Percentiles rank a stretch among this genome's conserved stretches.
These are phyloP conservation scores for Desoria tigrina DNA, from an alignment of 2,888 invertebrate species.

Conservation along the genomic window DNA sequence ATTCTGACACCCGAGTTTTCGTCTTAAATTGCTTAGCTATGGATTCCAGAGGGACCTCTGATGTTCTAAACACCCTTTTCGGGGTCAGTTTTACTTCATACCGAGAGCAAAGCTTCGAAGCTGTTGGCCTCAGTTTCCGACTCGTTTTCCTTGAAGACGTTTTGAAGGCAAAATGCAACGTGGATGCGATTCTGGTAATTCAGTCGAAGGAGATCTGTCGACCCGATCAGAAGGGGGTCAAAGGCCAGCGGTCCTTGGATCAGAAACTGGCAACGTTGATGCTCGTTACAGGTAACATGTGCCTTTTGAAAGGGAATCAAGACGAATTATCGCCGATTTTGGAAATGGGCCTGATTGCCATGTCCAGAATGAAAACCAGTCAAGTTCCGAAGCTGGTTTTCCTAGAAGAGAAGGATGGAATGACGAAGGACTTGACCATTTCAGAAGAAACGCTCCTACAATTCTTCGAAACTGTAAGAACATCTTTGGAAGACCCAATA, in stretches of 20 bases:
- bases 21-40: background rate
- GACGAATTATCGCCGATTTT: too few relatives aligned
- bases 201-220: background rate
- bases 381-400: too few relatives aligned
- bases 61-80: background rate
- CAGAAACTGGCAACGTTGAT: constrained; percentile 1
- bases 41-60: background rate
- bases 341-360: too few relatives aligned
- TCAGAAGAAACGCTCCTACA: too few relatives aligned
- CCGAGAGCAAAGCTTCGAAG: background rate
- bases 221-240: background rate
- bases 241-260: background rate
- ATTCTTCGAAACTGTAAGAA: too few relatives aligned
- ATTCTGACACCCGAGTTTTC: background rate
- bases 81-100: background rate
- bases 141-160: background rate
- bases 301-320: too few relatives aligned
- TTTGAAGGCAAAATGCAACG: background rate
- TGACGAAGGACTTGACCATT: too few relatives aligned
- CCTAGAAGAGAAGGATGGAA: too few relatives aligned
- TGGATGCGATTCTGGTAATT: background rate
- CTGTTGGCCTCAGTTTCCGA: background rate
- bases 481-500: too few relatives aligned
- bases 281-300: too few relatives aligned
- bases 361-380: too few relatives aligned